These are phyloP conservation scores for Meriones psammophilus DNA, from an alignment of 2,797 vertebrate species.

Conservation along the genomic window DNA sequence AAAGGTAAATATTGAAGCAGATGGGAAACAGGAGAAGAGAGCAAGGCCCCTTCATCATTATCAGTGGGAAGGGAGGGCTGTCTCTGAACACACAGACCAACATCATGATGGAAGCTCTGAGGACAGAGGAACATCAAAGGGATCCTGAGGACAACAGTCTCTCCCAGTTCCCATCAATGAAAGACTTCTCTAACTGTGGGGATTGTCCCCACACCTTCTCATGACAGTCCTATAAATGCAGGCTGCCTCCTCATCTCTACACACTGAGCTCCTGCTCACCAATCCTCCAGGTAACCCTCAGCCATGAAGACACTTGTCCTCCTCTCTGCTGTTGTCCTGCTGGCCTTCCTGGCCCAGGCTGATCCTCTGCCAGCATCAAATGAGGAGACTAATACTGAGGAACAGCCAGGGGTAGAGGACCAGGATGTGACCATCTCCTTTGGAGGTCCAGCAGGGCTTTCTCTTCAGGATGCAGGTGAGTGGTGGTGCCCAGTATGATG, in stretches of 20 bases:
- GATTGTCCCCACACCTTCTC: background rate
- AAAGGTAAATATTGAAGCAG: too few relatives aligned
- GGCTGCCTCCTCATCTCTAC: background rate
- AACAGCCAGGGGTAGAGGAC: background rate
- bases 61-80: background rate
- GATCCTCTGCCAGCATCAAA: background rate
- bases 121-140: background rate
- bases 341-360: constrained; percentile 34
- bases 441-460: rapidly evolving
- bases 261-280: rapidly evolving
- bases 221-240: too few relatives aligned
- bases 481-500: rapidly evolving
- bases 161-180: rapidly evolving
- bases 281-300: background rate
- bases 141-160: rapidly evolving
- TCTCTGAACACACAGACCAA: rapidly evolving
- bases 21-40: background rate
- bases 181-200: rapidly evolving
- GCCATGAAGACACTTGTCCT: background rate
- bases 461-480: background rate
- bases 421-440: background rate
- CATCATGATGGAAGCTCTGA: rapidly evolving
- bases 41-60: background rate
- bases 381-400: rapidly evolving
- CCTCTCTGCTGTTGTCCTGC: constrained; percentile 4